Base-by-base conservation (phyloP, 2,888 invertebrate genomes). In the Drosophila limbata region DNA sequence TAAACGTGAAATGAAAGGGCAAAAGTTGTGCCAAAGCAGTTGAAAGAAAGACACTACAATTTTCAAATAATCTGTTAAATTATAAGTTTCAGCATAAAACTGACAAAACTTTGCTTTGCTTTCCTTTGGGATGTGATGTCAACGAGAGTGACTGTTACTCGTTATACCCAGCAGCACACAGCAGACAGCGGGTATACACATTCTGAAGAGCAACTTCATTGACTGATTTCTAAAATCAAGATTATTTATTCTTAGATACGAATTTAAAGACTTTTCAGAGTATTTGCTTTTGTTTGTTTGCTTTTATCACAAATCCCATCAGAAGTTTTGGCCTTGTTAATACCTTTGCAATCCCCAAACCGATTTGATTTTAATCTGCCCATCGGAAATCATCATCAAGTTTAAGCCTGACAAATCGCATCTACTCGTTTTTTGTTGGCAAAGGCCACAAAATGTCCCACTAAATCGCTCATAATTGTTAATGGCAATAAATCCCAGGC, bases 401-500 rank as follows among this genome's bases (percentile, higher is more conserved):
- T 59, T 62, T 68, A 76, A 76, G 72, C 72, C 76, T 64, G 77
- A 76, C 75, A 76, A 76, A 76, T 76, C 72, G 59, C 59, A 71
- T 48, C 55, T 42, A 8, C 8, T 37, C n/a, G n/a, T 2, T 47
- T 35, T 56, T 35, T n/a, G 45, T 15, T 25, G n/a, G 25, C 19
- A 6, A 21, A 9, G 48, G 50, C 75, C 76, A 60, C 75, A 75
- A 69, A 73, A 65, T 74, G 65, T 63, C 47, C 59, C 60, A 52
- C 42, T 63, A 66, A 77, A 77, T 77, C 56, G 68, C 51, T 66
- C 78, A 75, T 69, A 86, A 84, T 78, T 86, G 76, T 76, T 70
- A 78, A 65, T 56, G 71, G 66, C 76, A 76, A 79, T 87, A 68
- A 84, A 86, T 84, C 73, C n/a, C 44, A 28, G 28, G 40, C 19